A percentile compares a stretch with the other conserved stretches of the same genome.
phyloP scores from a whole-genome alignment of 2,113 vertebrate species.

The Apus apus region DNA sequence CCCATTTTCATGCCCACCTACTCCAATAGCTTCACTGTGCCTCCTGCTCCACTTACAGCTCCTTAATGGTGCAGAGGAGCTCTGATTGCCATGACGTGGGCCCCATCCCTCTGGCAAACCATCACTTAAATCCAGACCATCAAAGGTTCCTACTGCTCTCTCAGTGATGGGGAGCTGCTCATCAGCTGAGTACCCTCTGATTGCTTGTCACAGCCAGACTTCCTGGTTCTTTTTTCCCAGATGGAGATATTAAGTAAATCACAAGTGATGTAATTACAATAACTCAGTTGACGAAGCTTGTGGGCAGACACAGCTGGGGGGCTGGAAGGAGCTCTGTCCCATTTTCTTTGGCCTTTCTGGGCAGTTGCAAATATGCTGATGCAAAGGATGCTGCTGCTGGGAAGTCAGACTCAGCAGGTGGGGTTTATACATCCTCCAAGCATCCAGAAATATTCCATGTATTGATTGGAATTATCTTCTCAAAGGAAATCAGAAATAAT shows the following conservation, averaged over 20 bases:
- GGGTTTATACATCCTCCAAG: background rate
- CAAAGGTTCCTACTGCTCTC: conserved; percentile 4
- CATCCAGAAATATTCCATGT: conserved; percentile 8
- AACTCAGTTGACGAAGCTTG: conserved; percentile 20
- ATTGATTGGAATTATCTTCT: conserved; percentile 1
- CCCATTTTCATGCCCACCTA: conserved; percentile 56
- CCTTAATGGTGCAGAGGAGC: conserved; percentile 59
- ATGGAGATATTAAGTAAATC: conserved; percentile 43
- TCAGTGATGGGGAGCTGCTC: conserved; percentile 31
- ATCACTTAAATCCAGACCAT: conserved; percentile 48
- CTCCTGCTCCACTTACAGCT: conserved; percentile 55
- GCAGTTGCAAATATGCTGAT: background rate
- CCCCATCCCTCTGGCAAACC: conserved; percentile 57
- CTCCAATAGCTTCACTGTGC: conserved; percentile 39
- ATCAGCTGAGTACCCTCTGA: conserved; percentile 59
- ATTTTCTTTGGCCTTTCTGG: background rate
- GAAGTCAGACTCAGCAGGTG: background rate
- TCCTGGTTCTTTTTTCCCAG: conserved; percentile 23
- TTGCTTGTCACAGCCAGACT: conserved; percentile 56
- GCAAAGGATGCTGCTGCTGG: background rate
- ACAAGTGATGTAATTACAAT: conserved; percentile 48
- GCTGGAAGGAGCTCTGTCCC: background rate
- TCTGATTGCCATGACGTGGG: conserved; percentile 41
- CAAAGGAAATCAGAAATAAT: background rate
- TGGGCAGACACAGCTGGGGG: background rate